These are phyloP conservation scores for Athene noctua DNA, from an alignment of 2,113 vertebrate species.

Conservation along the genomic window DNA sequence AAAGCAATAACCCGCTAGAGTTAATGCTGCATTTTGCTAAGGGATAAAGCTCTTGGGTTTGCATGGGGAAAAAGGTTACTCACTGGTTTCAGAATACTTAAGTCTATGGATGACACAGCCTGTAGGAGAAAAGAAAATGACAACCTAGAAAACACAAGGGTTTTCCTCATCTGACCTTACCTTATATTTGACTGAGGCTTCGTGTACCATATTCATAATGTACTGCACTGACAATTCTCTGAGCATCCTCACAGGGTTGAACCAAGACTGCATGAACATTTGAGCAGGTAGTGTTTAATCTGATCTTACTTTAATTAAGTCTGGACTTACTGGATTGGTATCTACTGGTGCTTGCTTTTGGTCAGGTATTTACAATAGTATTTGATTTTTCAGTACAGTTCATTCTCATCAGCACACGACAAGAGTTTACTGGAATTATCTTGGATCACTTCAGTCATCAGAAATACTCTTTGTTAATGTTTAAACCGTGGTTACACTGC, in stretches of 20 bases:
- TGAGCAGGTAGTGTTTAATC: not conserved
- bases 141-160: not conserved
- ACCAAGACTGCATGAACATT: not conserved
- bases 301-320: not conserved
- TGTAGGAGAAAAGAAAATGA: not conserved
- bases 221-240: not conserved
- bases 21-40: not conserved
- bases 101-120: not conserved
- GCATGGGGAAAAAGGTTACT: not conserved
- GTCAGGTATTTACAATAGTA: not conserved
- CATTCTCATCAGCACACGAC: not conserved
- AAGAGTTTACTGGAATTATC: not conserved
- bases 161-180: not conserved
- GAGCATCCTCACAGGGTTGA: not conserved
- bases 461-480: not conserved
- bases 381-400: not conserved
- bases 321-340: not conserved
- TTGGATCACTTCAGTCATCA: not conserved
- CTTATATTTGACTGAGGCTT: not conserved
- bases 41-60: not conserved
- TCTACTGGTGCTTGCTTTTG: not conserved
- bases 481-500: not conserved
- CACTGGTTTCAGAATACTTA: not conserved
- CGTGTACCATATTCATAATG: accelerated
- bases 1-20: not conserved